Evolutionary conservation across 1,140 invertebrate genomes (phyloP).

Genomic region (Platorchestia sp.): DNA sequence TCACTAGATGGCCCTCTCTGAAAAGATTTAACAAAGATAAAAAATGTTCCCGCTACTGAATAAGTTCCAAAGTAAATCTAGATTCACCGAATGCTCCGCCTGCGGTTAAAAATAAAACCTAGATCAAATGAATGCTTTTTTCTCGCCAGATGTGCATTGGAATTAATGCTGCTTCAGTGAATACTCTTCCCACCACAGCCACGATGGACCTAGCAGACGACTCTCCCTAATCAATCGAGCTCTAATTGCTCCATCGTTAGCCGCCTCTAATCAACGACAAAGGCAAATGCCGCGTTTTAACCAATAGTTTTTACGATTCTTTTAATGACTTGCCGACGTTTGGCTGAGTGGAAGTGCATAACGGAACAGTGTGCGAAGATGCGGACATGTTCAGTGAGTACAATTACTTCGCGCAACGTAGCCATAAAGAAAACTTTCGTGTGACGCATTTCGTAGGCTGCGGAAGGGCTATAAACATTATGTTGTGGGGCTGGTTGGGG

Average conservation of each 20-base stretch:
- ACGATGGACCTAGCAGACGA: not conserved
- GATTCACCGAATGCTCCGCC: not conserved
- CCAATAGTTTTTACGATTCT: not conserved
- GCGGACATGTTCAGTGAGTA: not conserved
- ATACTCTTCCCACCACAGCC: not conserved
- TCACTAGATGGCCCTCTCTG: not conserved
- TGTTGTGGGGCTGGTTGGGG: no score
- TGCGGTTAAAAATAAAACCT: not conserved
- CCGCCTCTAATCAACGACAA: not conserved
- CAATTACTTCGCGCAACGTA: not conserved
- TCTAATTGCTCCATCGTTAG: conserved; percentile 21
- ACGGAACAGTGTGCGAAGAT: not conserved
- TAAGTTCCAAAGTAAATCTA: not conserved
- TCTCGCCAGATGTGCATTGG: not conserved
- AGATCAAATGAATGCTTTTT: not conserved
- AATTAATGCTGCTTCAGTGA: not conserved
- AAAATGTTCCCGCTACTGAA: not conserved
- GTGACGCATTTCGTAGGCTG: no score
- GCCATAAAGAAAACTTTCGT: no score
- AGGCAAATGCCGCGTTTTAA: not conserved
- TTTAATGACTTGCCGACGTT: not conserved
- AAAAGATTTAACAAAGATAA: not conserved
- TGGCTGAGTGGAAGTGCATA: not conserved
- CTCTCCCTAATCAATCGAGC: not conserved
- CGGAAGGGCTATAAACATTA: no score